Base-by-base conservation (phyloP, 2,797 vertebrate species). In the Pristis pectinata region DNA sequence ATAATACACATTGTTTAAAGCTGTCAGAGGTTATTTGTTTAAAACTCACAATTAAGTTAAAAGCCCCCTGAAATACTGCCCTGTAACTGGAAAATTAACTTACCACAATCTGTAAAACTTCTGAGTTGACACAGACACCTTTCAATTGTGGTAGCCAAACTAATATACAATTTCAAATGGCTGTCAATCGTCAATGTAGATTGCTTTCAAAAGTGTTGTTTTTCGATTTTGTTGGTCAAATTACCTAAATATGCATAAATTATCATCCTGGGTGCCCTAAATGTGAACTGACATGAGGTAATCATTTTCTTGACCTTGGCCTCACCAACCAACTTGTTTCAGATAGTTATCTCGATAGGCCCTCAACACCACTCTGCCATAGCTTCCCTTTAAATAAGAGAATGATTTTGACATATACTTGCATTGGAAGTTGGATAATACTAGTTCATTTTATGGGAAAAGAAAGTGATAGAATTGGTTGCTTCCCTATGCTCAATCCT, bases 1-100 rank as follows among this genome's bases (percentile, higher is more conserved):
- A 85, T 59, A 95, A 95, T 95, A 95, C 61, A n/a, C 0, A 94
- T 34, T 0, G 44, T 95, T 76, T 96, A 94, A 95, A 96, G 96
- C 49, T 4, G 0, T 94, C 85, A 95, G 49, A 94, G 0, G 0
- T 70, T 77, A 24, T 56, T 77, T 15, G 1, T 93, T 70, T 87
- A 87, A 59, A 80, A 77, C 94, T 94, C 93, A 95, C 94, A 77
- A 95, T 4, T 95, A 89, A 95, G 89, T n/a, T 95, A 94, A 95
- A 95, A 82, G 56, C 95, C 30, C 19, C 94, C 59, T 87, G 83
- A 87, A 56, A 59, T 89, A n/a, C 56, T 56, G 34, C 30, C 53
- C 53, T 61, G 85, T n/a, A n/a, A n/a, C 53, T 27, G 27, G 56
- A 59, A 89, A 53, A 61, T 30, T 89, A 89, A 89, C 17, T 89